A percentile compares a stretch with the other conserved stretches of the same genome.
These are phyloP conservation scores for Cephus sareptanus DNA, from an alignment of 2,888 invertebrate genomes.

Conservation along the genomic window DNA sequence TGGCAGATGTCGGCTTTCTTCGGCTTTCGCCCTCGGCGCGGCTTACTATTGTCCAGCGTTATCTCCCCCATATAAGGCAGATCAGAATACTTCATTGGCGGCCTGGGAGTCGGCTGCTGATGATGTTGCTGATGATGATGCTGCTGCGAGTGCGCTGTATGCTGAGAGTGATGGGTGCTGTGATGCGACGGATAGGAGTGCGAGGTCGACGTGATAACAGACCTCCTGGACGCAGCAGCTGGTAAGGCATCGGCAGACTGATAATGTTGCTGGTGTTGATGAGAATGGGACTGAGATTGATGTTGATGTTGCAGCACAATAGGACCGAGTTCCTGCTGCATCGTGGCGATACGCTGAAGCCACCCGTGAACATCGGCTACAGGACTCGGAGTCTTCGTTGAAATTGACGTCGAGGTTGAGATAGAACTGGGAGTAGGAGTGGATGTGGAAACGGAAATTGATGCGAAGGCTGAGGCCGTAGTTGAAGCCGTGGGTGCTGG, in stretches of 20 bases:
- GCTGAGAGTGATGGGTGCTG: conserved; percentile 15
- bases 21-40: conserved; percentile 87
- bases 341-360: conserved; percentile 80
- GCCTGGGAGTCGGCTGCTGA: conserved; percentile 52
- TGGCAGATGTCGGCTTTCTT: conserved; percentile 94
- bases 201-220: conserved; percentile 59
- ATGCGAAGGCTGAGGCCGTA: conserved; percentile 25
- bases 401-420: conserved; percentile 38
- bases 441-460: conserved; percentile 22
- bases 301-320: conserved; percentile 19
- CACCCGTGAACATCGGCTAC: conserved; percentile 69
- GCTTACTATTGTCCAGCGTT: conserved; percentile 88
- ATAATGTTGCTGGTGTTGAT: conserved; percentile 12
- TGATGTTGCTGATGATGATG: conserved; percentile 25
- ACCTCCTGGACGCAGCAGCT: conserved; percentile 41
- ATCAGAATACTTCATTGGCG: conserved; percentile 79
- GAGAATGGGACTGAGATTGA: conserved; percentile 13
- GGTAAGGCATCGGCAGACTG: conserved; percentile 9
- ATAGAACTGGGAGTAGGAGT: conserved; percentile 25
- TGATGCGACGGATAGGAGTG: conserved; percentile 31
- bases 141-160: conserved; percentile 29
- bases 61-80: conserved; percentile 94
- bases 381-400: conserved; percentile 42
- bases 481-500: conserved; percentile 63
- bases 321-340: conserved; percentile 71